These are phyloP conservation scores for Drosophila paulistorum DNA, from an alignment of 1,140 invertebrate genomes.

Conservation along the genomic window DNA sequence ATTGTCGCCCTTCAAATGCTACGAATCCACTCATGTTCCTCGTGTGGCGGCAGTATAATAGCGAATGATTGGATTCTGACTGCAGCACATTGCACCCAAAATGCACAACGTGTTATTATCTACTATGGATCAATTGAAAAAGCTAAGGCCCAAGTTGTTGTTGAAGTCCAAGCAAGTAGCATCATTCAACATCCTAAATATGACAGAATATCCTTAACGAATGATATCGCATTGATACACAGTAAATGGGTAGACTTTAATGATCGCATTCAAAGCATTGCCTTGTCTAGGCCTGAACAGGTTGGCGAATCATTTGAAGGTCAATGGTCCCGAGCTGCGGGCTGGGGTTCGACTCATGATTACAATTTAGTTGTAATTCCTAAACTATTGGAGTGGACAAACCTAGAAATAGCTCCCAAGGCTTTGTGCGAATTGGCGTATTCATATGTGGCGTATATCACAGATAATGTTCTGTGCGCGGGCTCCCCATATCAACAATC, in stretches of 20 bases:
- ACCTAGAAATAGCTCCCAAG: no score
- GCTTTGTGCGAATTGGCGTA: no score
- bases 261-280: background rate
- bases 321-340: background rate
- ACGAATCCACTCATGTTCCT: no score
- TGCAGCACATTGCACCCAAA: background rate
- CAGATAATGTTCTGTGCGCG: background rate
- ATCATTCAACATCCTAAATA: background rate
- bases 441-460: background rate
- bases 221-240: background rate
- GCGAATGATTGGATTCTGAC: slow-evolving; percentile 7
- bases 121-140: background rate
- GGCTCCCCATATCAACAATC: background rate
- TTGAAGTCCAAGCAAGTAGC: background rate
- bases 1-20: background rate
- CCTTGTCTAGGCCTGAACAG: background rate
- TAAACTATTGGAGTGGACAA: background rate
- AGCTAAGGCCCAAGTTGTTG: background rate
- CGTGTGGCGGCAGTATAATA: slow-evolving; percentile 10
- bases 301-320: background rate
- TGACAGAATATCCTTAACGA: no score
- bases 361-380: background rate
- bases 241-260: background rate
- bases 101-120: accelerated
- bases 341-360: background rate